A percentile compares a stretch with the other conserved stretches of the same genome.
phyloP scores from a whole-genome alignment of 2,113 vertebrate species.

The Halcyon senegalensis region DNA sequence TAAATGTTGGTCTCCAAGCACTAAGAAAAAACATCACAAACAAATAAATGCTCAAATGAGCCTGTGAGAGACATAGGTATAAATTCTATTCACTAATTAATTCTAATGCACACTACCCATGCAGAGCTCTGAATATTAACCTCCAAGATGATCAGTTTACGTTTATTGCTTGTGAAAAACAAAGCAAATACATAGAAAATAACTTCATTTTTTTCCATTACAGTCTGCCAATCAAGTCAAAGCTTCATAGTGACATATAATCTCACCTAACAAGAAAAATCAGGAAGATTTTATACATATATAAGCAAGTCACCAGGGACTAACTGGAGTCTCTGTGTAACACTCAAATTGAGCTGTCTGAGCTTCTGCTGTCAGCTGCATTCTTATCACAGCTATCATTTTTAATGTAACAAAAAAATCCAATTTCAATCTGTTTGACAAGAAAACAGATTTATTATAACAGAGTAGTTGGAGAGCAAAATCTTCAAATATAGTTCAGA shows the following conservation, averaged over 20 bases:
- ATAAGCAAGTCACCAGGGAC: neutral
- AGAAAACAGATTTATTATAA: neutral
- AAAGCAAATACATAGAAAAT: neutral
- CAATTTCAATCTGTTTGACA: slow-evolving; percentile 2
- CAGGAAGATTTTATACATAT: neutral
- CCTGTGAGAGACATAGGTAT: neutral
- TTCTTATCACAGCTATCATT: neutral
- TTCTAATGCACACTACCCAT: neutral
- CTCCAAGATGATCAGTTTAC: neutral
- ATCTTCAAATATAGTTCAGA: slow-evolving; percentile 1
- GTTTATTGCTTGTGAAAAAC: neutral
- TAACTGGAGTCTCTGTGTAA: neutral
- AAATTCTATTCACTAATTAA: neutral
- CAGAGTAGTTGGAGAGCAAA: neutral
- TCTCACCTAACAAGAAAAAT: neutral
- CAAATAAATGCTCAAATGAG: neutral
- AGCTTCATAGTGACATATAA: neutral
- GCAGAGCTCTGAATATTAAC: neutral
- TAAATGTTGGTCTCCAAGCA: neutral
- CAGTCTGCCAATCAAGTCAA: neutral
- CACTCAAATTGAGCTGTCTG: neutral
- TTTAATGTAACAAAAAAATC: neutral
- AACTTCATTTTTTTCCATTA: neutral
- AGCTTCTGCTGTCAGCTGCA: neutral
- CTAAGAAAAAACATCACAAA: neutral